phyloP scores from a whole-genome alignment of 1,140 invertebrate species.

The Megathymus violae region DNA sequence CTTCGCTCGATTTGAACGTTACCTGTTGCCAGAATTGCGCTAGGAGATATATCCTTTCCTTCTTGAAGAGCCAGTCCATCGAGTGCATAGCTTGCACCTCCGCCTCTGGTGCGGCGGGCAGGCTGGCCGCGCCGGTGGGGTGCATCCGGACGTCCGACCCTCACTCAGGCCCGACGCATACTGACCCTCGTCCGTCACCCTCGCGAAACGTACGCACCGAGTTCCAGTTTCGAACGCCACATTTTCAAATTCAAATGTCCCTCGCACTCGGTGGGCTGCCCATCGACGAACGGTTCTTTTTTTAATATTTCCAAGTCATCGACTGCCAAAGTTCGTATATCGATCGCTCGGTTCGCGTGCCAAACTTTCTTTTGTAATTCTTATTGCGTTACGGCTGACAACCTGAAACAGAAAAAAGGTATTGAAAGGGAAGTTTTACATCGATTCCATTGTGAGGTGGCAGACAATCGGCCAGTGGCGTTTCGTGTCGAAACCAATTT shows the following conservation, averaged over 20 bases:
- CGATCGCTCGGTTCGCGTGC: conserved; percentile 69
- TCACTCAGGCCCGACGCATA: conserved; percentile 62
- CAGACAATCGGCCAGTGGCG: conserved; percentile 74
- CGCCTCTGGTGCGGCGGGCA: conserved; percentile 89
- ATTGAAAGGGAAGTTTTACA: conserved; percentile 72
- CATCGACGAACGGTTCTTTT: conserved; percentile 9
- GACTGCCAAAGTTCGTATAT: conserved; percentile 46
- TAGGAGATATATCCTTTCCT: conserved; percentile 95
- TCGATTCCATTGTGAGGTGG: conserved; percentile 70
- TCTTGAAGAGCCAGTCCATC: conserved; percentile 97
- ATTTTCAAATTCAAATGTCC: conserved; percentile 43
- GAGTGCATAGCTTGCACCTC: conserved; percentile 94
- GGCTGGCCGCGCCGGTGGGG: conserved; percentile 89
- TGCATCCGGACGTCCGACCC: conserved; percentile 86
- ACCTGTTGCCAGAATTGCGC: conserved; percentile 98
- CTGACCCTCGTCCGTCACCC: conserved; percentile 52
- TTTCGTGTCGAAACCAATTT: conserved; percentile 82
- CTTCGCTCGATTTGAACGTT: too few species aligned
- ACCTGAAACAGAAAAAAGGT: conserved; percentile 75
- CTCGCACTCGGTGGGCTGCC: conserved; percentile 10
- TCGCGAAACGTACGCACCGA: conserved; percentile 39
- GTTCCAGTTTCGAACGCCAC: conserved; percentile 49
- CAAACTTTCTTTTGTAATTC: conserved; percentile 57
- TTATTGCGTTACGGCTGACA: conserved; percentile 61
- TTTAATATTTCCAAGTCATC: conserved; percentile 29